Evolutionary conservation across 1,140 invertebrate genomes (phyloP).

Genomic region (Dreissena polymorpha): DNA sequence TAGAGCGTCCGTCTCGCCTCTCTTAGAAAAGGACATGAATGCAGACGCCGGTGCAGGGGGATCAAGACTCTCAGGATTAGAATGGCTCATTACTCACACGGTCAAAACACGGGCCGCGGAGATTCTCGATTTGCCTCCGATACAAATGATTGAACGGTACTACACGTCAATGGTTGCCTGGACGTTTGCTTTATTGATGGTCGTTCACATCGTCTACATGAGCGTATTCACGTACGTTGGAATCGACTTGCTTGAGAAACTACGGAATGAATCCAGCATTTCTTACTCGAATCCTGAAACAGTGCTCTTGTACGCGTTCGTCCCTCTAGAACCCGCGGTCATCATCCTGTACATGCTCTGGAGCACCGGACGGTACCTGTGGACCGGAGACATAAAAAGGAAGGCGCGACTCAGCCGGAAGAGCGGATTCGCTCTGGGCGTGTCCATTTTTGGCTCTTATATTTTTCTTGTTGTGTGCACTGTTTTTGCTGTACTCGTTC

Average conservation of each 20-base stretch:
- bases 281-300: constrained; percentile 31
- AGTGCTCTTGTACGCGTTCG: constrained; percentile 59
- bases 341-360: constrained; percentile 60
- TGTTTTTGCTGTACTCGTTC: constrained; percentile 60
- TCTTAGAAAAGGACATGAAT: not conserved
- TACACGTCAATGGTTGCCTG: constrained; percentile 66
- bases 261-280: constrained; percentile 44
- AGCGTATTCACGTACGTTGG: constrained; percentile 63
- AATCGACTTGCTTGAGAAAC: constrained; percentile 48
- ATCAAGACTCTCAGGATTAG: constrained; percentile 57
- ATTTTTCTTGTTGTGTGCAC: constrained; percentile 52
- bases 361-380: constrained; percentile 3
- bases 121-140: constrained; percentile 68
- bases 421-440: not conserved
- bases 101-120: constrained; percentile 56
- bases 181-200: constrained; percentile 65
- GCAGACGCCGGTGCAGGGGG: not conserved
- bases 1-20: constrained; percentile 34
- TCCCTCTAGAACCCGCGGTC: constrained; percentile 64
- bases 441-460: constrained; percentile 44
- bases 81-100: constrained; percentile 60
- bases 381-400: constrained; percentile 26
- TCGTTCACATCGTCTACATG: constrained; percentile 73
- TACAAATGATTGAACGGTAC: constrained; percentile 68
- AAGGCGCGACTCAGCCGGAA: constrained; percentile 22